Base-by-base conservation (phyloP, 2,888 invertebrate species). In the Lasioglossum marginatum region DNA sequence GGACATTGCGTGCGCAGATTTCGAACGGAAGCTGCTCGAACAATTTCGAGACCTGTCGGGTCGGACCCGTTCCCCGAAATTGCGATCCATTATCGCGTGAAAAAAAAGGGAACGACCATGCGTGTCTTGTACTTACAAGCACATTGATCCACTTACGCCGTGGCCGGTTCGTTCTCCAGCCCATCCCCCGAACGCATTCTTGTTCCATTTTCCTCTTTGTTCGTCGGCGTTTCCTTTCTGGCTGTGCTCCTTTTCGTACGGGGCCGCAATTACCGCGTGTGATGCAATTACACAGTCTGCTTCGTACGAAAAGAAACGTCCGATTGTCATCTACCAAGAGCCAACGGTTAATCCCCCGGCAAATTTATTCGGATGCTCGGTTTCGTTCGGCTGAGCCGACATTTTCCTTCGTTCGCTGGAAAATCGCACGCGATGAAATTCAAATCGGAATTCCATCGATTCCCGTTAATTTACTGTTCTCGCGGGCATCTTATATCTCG, bases 261-360 rank as follows among this genome's bases (percentile, higher is more conserved):
- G 79, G 60, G 77, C 75, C 77, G 43, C 34, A 72, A 71, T 86
- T 78, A 57, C 68, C 66, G 70, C 78, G 82, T 81, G 80, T 74
- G 87, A 86, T 88, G 86, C 92, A 92, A 93, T 94, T 94, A 93
- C 93, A 94, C 92, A 93, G 92, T 93, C 93, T 92, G 94, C 89
- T 92, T 92, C 92, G 84, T 88, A 92, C 90, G 93, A 94, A 93
- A 93, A 92, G 92, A 92, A 93, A 92, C 88, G 93, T 91, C 87
- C 88, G 87, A 92, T 92, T 93, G 92, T 93, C 92, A 89, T 87
- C 88, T 77, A 77, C 57, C 72, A 60, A 80, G 63, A 74, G 8
- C 10, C 14, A 48, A 43, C 37, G 66, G n/a, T 77, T 45, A 16
- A 31, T 72, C 68, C 60, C 1, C 12, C 52, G 52, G n/a, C 3